Conservation (phyloP, 2,888 invertebrate species). For the Orchesella flavescens region DNA sequence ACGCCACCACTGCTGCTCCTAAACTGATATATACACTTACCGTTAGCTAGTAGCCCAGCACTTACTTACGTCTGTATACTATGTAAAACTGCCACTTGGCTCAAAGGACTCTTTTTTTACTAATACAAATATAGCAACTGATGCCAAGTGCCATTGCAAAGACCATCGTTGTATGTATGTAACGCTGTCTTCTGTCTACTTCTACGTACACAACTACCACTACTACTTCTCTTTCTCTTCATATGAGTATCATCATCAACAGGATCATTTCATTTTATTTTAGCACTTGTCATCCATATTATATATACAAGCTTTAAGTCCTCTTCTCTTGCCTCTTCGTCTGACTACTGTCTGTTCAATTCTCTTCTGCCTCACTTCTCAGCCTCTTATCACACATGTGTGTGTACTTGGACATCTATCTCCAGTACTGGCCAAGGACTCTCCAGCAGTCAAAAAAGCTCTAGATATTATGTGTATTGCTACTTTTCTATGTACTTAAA, state of each 20-base stretch:
- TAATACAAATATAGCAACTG: slow-evolving; percentile 42
- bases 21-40: slow-evolving; percentile 17
- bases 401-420: slow-evolving; percentile 24
- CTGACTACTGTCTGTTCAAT: slow-evolving; percentile 24
- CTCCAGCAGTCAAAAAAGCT: slow-evolving; percentile 7
- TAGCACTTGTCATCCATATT: slow-evolving; percentile 37
- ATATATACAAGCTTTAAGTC: slow-evolving; percentile 36
- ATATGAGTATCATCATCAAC: slow-evolving; percentile 37
- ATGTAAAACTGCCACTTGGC: slow-evolving; percentile 50
- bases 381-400: slow-evolving; percentile 7
- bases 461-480: not conserved
- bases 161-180: slow-evolving; percentile 27
- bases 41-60: not conserved
- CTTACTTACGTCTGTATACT: slow-evolving; percentile 15
- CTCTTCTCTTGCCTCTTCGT: slow-evolving; percentile 23
- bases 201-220: not conserved
- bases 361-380: slow-evolving; percentile 21
- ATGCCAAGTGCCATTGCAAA: slow-evolving; percentile 28
- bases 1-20: slow-evolving; percentile 1
- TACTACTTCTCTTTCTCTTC: slow-evolving; percentile 14
- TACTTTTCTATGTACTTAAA: slow-evolving; percentile 1
- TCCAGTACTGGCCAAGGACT: slow-evolving; percentile 12
- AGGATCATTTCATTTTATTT: slow-evolving; percentile 42
- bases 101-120: slow-evolving; percentile 15
- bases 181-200: not conserved